Conservation (phyloP, 2,888 invertebrate species). For the Lagria hirta region DNA sequence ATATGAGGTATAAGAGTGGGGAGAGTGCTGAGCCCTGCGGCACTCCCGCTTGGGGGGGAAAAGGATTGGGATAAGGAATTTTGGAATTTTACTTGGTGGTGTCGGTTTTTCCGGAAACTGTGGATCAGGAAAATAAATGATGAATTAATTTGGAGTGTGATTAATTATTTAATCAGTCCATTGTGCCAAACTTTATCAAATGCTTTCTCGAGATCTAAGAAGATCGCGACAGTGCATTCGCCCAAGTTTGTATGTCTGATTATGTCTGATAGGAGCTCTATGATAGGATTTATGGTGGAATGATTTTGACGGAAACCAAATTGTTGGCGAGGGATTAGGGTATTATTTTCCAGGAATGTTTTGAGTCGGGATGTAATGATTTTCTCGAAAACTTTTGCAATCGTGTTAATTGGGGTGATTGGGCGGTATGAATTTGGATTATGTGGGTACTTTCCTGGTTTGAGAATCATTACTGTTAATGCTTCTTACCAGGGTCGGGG, state of each 20-base stretch:
- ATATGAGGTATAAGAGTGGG: too few species aligned
- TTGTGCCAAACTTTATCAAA: slow-evolving; percentile 44
- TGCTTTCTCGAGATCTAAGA: slow-evolving; percentile 44
- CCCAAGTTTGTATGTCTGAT: slow-evolving; percentile 34
- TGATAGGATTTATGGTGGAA: slow-evolving; percentile 38
- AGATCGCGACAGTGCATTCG: slow-evolving; percentile 32
- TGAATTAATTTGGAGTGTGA: slow-evolving; percentile 27
- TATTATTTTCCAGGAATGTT: slow-evolving; percentile 1
- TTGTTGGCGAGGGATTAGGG: slow-evolving; percentile 24
- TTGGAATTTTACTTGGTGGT: too few species aligned
- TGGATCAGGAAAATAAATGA: slow-evolving; percentile 30
- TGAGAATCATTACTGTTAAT: slow-evolving; percentile 10
- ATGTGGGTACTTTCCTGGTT: slow-evolving; percentile 5
- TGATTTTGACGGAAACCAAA: slow-evolving; percentile 41
- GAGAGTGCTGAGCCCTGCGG: too few species aligned
- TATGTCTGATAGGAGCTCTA: slow-evolving; percentile 36
- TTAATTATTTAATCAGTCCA: slow-evolving; percentile 40
- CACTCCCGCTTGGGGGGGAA: too few species aligned
- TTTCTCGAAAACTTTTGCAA: slow-evolving; percentile 18
- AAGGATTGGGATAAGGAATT: too few species aligned
- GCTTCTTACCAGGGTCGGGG: slow-evolving; percentile 15
- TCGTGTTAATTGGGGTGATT: slow-evolving; percentile 10
- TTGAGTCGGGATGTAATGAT: background rate
- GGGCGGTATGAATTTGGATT: slow-evolving; percentile 16
- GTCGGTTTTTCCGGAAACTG: too few species aligned